These are phyloP conservation scores for Trichosurus vulpecula DNA, from an alignment of 2,797 vertebrate genomes.

Conservation along the genomic window DNA sequence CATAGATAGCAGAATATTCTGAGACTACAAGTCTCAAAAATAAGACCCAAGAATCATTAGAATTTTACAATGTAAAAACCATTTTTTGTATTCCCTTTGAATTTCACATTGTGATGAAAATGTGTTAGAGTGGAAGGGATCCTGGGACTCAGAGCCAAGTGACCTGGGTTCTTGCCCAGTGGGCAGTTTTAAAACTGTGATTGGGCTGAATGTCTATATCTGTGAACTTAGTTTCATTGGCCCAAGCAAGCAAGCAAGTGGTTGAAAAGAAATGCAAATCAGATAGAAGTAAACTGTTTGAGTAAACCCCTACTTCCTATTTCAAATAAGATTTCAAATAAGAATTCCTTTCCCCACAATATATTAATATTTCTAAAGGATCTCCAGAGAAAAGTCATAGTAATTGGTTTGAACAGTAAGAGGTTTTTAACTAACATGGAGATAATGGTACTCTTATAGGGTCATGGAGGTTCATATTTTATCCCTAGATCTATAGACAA, in stretches of 20 bases:
- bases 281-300: neutral
- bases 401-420: neutral
- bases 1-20: slow-evolving; percentile 27
- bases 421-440: neutral
- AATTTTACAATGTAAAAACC: neutral
- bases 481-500: neutral
- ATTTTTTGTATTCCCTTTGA: neutral
- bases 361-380: neutral
- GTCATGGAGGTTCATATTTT: neutral
- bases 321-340: neutral
- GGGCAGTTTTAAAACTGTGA: slow-evolving; percentile 1
- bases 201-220: slow-evolving; percentile 34
- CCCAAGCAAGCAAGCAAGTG: slow-evolving; percentile 22
- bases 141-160: neutral
- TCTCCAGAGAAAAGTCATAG: neutral
- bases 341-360: neutral
- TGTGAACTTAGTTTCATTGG: slow-evolving; percentile 38
- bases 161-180: neutral
- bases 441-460: neutral
- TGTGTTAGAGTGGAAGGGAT: neutral
- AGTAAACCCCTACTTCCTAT: neutral
- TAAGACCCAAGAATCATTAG: slow-evolving; percentile 29
- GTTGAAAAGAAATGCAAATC: slow-evolving; percentile 22
- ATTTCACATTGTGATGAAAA: neutral
- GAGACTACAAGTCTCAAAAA: neutral